Evolutionary conservation across 1,140 invertebrate species (phyloP).

Genomic region (Paramacrobiotus metropolitanus): DNA sequence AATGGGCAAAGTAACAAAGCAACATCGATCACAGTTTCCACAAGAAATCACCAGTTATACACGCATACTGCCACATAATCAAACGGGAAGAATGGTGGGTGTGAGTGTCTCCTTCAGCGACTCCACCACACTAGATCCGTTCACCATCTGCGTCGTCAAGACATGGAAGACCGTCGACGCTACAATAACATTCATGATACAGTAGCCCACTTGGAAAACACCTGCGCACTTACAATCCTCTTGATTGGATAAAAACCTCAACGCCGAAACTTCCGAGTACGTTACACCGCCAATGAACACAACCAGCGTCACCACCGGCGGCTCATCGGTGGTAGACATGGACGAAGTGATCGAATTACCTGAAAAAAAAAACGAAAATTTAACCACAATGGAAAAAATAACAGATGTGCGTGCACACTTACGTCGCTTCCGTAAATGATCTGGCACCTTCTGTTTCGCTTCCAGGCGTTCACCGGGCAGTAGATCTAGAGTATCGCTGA

Average conservation of each 20-base stretch:
- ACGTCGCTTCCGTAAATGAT: background rate
- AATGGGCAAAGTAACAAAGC: background rate
- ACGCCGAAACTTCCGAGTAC: conserved; percentile 72
- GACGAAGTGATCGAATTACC: conserved; percentile 10
- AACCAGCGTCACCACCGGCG: conserved; percentile 49
- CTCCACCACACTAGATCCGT: conserved; percentile 59
- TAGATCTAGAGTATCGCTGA: conserved; percentile 35
- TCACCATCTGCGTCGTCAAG: conserved; percentile 74
- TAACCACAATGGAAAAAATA: background rate
- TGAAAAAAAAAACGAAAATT: background rate
- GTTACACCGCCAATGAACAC: conserved; percentile 91
- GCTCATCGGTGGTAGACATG: conserved; percentile 14
- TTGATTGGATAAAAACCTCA: conserved; percentile 68
- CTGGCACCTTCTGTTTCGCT: background rate
- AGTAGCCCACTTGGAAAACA: too few species aligned
- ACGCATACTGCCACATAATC: background rate
- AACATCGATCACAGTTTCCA: background rate
- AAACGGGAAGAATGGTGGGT: background rate
- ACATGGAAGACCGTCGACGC: conserved; percentile 72
- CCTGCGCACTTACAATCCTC: conserved; percentile 65
- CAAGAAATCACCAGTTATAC: background rate
- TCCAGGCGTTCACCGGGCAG: background rate
- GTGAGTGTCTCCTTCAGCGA: conserved; percentile 35
- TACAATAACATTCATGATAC: conserved; percentile 22
- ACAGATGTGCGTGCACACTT: background rate